These are phyloP conservation scores for Vanessa cardui DNA, from an alignment of 2,888 invertebrate genomes.

Conservation along the genomic window DNA sequence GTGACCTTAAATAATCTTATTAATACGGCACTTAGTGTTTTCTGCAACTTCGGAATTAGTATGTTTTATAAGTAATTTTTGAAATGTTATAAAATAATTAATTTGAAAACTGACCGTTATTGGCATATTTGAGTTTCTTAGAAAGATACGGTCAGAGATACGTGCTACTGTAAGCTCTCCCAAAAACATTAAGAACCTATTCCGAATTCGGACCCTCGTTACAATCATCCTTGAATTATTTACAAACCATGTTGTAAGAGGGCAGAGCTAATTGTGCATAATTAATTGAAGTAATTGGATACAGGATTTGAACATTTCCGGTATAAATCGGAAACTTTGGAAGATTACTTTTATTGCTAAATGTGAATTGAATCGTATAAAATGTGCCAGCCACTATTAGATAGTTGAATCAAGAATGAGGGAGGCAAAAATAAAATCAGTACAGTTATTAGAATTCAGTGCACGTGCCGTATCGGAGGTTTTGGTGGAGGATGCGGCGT, in stretches of 20 bases:
- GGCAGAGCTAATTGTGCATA: slow-evolving; percentile 78
- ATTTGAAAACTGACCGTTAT: not conserved
- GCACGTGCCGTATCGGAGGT: slow-evolving; percentile 76
- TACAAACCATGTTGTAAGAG: slow-evolving; percentile 69
- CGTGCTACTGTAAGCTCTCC: slow-evolving; percentile 61
- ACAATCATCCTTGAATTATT: slow-evolving; percentile 79
- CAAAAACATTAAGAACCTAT: slow-evolving; percentile 69
- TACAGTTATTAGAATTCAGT: slow-evolving; percentile 75
- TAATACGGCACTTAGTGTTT: slow-evolving; percentile 22
- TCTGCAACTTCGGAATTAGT: not conserved
- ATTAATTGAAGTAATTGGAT: slow-evolving; percentile 51
- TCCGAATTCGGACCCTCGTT: slow-evolving; percentile 66
- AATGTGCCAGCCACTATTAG: slow-evolving; percentile 66
- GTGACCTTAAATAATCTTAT: slow-evolving; percentile 39
- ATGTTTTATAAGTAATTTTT: too few relatives aligned
- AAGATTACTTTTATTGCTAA: slow-evolving; percentile 25
- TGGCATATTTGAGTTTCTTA: slow-evolving; percentile 34
- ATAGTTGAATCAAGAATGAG: slow-evolving; percentile 75
- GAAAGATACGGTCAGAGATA: slow-evolving; percentile 46
- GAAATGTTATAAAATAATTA: too few relatives aligned
- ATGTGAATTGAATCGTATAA: slow-evolving; percentile 31
- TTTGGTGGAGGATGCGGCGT: slow-evolving; percentile 65
- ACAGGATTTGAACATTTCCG: slow-evolving; percentile 24
- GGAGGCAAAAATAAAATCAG: slow-evolving; percentile 78
- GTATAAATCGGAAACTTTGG: slow-evolving; percentile 3